phyloP scores from a whole-genome alignment of 2,797 vertebrate species.

The Propithecus deckenii region DNA sequence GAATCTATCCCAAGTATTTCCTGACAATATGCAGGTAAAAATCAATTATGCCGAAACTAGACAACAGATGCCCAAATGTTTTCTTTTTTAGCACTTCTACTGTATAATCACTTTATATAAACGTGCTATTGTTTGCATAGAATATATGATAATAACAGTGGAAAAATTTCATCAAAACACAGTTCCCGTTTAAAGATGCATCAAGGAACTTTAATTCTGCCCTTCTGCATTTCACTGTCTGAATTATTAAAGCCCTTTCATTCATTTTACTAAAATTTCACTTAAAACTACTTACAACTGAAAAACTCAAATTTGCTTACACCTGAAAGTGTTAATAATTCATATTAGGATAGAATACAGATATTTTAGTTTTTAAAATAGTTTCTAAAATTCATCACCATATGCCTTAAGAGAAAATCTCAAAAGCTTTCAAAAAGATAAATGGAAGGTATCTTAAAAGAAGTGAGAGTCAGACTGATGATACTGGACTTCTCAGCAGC shows the following conservation, averaged over 20 bases:
- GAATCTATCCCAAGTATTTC: background rate
- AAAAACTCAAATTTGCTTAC: background rate
- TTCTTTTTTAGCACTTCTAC: background rate
- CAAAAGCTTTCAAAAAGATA: background rate
- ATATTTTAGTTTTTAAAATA: background rate
- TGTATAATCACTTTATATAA: background rate
- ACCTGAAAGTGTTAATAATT: background rate
- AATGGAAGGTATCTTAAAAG: background rate
- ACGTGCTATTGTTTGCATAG: background rate
- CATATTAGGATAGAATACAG: background rate
- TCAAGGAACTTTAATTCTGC: background rate
- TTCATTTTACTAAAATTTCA: background rate
- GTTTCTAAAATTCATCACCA: background rate
- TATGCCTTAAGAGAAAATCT: background rate
- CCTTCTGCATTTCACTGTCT: background rate
- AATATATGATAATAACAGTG: background rate
- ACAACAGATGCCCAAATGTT: background rate
- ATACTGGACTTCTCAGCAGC: background rate
- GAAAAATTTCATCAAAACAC: background rate
- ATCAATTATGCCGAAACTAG: background rate
- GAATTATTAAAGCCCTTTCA: background rate
- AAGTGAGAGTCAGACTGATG: background rate
- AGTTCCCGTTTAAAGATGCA: background rate
- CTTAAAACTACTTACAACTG: background rate
- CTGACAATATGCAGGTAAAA: background rate